Conservation (phyloP, 30 jellyfish, hydroid and myxozoan genomes). For the Pseudorhiza aurosa region DNA sequence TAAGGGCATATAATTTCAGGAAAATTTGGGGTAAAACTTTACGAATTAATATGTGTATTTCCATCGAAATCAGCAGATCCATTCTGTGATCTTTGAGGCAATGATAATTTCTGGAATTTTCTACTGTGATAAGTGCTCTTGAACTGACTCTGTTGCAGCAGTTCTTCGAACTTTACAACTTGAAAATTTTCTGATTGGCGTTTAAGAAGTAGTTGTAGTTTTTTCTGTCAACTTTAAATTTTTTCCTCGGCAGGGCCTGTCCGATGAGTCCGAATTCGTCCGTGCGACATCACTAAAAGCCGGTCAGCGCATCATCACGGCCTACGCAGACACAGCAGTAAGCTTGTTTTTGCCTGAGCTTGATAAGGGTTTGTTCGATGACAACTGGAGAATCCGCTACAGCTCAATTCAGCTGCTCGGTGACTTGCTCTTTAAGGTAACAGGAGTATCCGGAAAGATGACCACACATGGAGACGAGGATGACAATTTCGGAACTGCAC, state of each 20-base stretch:
- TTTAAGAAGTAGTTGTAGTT: too few species aligned
- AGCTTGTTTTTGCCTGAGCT: constrained; percentile 87
- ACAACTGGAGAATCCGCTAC: constrained; percentile 96
- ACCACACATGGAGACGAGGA: constrained; percentile 97
- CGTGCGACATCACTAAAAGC: constrained; percentile 95
- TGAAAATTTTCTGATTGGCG: too few species aligned
- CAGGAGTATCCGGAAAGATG: constrained; percentile 96
- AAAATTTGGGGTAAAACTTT: too few species aligned
- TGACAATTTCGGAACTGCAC: constrained; percentile 96
- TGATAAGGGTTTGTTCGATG: constrained; percentile 92
- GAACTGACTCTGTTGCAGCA: too few species aligned
- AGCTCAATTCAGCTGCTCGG: constrained; percentile 94
- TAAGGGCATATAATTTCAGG: too few species aligned
- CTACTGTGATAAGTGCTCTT: too few species aligned
- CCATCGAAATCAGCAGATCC: too few species aligned
- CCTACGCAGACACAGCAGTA: constrained; percentile 93
- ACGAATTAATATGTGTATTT: too few species aligned
- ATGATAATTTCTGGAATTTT: too few species aligned
- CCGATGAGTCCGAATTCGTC: constrained; percentile 95
- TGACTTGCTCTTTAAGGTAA: constrained; percentile 88
- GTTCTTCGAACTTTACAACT: too few species aligned
- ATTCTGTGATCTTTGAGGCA: too few species aligned
- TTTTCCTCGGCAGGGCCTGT: constrained; percentile 74
- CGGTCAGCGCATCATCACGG: constrained; percentile 91
- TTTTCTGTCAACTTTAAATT: too few species aligned